Evolutionary conservation across 2,888 invertebrate species (phyloP).

Genomic region (Halictus ligatus): DNA sequence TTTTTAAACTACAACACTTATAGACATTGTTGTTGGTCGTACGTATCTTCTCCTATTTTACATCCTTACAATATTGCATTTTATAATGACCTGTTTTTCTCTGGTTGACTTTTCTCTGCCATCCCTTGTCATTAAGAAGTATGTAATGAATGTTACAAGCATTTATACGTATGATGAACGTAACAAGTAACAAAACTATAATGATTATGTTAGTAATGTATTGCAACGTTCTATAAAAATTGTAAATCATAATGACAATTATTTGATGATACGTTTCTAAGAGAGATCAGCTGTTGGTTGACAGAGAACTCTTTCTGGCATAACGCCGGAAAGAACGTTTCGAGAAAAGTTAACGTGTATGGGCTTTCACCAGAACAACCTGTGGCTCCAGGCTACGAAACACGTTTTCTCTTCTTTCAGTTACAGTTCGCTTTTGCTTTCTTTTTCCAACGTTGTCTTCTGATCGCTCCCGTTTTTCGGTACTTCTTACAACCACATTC

Average conservation of each 20-base stretch:
- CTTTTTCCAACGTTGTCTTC: constrained; percentile 43
- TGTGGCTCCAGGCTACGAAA: constrained; percentile 59
- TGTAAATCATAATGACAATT: not conserved
- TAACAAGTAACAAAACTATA: not conserved
- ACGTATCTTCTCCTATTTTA: not conserved
- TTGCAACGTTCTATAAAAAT: not conserved
- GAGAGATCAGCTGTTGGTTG: constrained; percentile 52
- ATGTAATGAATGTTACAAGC: not conserved
- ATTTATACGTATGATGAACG: not conserved
- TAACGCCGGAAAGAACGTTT: constrained; percentile 50
- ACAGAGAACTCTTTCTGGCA: constrained; percentile 49
- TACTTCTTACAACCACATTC: constrained; percentile 11
- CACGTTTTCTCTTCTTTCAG: constrained; percentile 62
- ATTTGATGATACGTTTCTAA: constrained; percentile 6
- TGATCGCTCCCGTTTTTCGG: constrained; percentile 42
- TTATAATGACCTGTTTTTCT: not conserved
- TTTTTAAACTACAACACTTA: not conserved
- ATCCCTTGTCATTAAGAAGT: not conserved
- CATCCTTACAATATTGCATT: not conserved
- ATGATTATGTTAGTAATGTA: not conserved
- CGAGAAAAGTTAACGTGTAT: constrained; percentile 57
- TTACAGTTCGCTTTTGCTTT: constrained; percentile 54
- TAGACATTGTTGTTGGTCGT: constrained; percentile 8
- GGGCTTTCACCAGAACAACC: constrained; percentile 68
- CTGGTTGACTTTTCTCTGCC: not conserved